Evolutionary conservation across 1,140 invertebrate genomes (phyloP).

Genomic region (Octopus bimaculoides): DNA sequence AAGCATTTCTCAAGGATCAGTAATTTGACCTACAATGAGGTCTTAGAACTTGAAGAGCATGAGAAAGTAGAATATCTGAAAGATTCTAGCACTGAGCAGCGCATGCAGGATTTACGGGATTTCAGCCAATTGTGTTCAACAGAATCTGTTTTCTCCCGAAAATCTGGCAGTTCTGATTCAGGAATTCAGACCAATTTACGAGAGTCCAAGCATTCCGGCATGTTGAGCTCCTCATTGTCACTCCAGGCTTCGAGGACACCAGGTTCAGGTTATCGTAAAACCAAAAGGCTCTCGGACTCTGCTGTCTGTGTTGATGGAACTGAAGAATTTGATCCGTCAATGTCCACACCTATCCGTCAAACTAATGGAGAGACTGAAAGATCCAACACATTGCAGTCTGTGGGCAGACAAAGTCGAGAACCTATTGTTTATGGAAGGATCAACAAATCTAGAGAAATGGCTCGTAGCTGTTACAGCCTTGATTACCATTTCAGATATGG

Average conservation of each 20-base stretch:
- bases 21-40: conserved; percentile 3
- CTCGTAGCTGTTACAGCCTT: neutral
- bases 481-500: neutral
- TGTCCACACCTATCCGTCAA: neutral
- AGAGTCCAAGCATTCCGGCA: neutral
- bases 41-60: neutral
- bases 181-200: neutral
- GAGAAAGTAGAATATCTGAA: neutral
- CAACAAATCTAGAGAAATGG: neutral
- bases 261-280: neutral
- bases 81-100: neutral
- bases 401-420: neutral
- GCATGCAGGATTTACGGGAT: neutral
- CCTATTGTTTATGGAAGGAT: neutral
- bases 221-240: neutral
- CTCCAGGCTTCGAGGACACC: neutral
- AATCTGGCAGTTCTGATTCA: conserved; percentile 1
- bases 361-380: neutral
- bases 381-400: neutral
- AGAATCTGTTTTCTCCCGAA: neutral
- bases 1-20: neutral
- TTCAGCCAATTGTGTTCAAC: neutral
- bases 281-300: neutral
- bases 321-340: neutral
- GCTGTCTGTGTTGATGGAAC: neutral